phyloP scores from a whole-genome alignment of 2,113 vertebrate genomes.

The Passer domesticus region DNA sequence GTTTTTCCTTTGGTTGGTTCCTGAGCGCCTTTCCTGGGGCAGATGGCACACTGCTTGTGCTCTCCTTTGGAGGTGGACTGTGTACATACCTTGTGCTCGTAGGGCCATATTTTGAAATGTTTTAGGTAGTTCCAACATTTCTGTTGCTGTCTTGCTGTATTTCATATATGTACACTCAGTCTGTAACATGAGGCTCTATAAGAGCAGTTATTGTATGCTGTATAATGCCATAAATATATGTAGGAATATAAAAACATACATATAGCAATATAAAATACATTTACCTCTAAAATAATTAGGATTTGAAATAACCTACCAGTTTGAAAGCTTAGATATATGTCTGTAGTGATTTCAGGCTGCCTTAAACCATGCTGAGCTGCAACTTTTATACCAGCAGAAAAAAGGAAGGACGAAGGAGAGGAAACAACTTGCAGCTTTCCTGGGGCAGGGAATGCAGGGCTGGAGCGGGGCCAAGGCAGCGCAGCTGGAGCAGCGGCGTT shows the following conservation, averaged over 20 bases:
- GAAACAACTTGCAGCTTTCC: neutral
- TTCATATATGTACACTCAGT: neutral
- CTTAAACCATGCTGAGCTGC: neutral
- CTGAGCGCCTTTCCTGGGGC: neutral
- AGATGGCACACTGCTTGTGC: rapidly evolving
- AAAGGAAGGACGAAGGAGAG: neutral
- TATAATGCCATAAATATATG: neutral
- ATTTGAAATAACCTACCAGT: neutral
- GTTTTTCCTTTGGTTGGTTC: neutral
- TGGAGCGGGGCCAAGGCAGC: neutral
- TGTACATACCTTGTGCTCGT: neutral
- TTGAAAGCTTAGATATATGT: neutral
- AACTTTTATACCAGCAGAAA: neutral
- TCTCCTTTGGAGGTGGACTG: neutral
- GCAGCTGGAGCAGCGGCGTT: rapidly evolving
- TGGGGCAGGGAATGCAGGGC: neutral
- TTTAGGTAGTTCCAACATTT: neutral
- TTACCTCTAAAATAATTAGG: neutral
- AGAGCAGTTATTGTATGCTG: neutral
- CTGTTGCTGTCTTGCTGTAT: neutral
- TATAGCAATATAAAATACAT: neutral
- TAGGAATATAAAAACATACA: neutral
- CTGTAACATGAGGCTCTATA: too few species aligned
- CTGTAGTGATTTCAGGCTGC: neutral
- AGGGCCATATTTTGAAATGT: neutral